Evolutionary conservation across 2,888 invertebrate genomes (phyloP).

Genomic region (Deroplatys truncata): DNA sequence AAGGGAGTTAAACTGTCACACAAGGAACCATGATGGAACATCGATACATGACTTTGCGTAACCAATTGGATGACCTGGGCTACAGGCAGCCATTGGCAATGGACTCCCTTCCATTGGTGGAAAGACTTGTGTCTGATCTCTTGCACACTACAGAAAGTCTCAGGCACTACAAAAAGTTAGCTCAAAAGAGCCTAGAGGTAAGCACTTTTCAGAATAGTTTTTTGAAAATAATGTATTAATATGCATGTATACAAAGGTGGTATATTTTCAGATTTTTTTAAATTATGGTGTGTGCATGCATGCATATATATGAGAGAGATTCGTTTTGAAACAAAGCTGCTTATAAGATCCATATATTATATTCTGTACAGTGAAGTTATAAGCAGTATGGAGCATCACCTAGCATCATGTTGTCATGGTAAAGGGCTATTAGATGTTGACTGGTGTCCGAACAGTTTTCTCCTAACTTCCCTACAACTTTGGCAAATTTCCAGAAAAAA

Average conservation of each 20-base stretch:
- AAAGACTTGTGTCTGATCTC: constrained; percentile 75
- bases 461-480: no score
- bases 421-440: no score
- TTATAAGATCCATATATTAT: no score
- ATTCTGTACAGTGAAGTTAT: no score
- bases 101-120: constrained; percentile 75
- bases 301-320: no score
- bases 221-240: not conserved
- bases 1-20: not conserved
- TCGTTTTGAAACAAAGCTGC: no score
- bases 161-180: constrained; percentile 75
- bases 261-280: not conserved
- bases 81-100: constrained; percentile 71
- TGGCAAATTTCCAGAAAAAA: no score
- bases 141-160: constrained; percentile 84
- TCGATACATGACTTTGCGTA: constrained; percentile 53
- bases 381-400: no score
- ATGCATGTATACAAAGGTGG: not conserved
- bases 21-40: constrained; percentile 22
- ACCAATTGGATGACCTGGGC: constrained; percentile 76
- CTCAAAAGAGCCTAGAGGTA: constrained; percentile 64
- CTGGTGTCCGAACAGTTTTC: no score
- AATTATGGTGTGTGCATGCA: no score
- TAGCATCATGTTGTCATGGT: no score
- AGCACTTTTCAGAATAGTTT: constrained; percentile 4